Percentiles rank a stretch among this genome's conserved stretches.
Conservation (phyloP, 2,888 invertebrate genomes). For the Junonia oenone region DNA sequence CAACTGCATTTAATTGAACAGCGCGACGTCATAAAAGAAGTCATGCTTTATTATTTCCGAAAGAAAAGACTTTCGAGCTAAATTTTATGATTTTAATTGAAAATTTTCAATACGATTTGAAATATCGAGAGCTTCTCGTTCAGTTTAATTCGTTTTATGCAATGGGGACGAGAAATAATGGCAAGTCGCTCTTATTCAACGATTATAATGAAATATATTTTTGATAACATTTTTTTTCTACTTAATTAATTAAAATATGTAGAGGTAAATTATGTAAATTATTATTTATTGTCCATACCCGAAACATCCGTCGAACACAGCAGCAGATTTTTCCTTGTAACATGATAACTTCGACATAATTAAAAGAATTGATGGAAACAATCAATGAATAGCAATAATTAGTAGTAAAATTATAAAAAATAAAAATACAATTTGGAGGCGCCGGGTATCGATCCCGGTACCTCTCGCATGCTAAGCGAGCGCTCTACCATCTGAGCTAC, state of each 20-base stretch:
- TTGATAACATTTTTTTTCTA: no score
- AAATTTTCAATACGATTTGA: constrained; percentile 1
- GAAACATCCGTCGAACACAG: no score
- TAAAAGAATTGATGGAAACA: neutral
- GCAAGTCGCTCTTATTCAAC: no score
- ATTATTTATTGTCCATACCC: no score
- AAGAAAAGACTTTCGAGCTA: constrained; percentile 4
- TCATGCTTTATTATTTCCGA: constrained; percentile 12
- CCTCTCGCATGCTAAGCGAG: constrained; percentile 80
- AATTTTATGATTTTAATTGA: constrained; percentile 14
- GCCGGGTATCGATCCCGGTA: constrained; percentile 80
- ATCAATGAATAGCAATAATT: neutral
- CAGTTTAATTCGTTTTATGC: neutral
- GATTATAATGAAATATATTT: no score
- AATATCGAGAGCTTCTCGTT: neutral
- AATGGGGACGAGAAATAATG: neutral
- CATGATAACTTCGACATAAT: no score
- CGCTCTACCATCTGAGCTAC: constrained; percentile 80
- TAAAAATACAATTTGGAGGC: constrained; percentile 52
- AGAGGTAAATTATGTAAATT: no score
- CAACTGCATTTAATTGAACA: constrained; percentile 11
- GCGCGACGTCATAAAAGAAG: constrained; percentile 2
- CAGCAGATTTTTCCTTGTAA: no score
- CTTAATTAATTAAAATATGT: no score
- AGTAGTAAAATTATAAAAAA: neutral